Conservation (phyloP, 2,797 vertebrate species). For the Mallotus villosus region DNA sequence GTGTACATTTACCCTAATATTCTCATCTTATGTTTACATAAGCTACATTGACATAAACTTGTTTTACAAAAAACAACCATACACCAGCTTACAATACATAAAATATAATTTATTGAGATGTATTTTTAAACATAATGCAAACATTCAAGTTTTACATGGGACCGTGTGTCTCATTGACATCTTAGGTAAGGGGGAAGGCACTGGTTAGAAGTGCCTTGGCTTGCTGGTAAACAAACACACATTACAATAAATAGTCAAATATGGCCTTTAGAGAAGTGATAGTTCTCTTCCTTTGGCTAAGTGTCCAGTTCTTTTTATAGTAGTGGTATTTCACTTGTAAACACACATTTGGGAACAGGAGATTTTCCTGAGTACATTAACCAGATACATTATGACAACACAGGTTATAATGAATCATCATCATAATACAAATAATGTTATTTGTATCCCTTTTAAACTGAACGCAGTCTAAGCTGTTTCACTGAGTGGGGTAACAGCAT, state of each 20-base stretch:
- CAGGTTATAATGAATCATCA: not conserved
- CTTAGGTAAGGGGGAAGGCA: not conserved
- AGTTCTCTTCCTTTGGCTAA: constrained; percentile 43
- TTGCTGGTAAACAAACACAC: constrained; percentile 37
- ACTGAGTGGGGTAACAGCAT: constrained; percentile 1
- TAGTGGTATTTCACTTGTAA: constrained; percentile 17
- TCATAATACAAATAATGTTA: constrained; percentile 14
- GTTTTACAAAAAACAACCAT: not conserved
- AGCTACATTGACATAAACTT: not conserved
- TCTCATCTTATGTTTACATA: not conserved
- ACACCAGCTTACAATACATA: constrained; percentile 13
- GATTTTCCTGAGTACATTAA: constrained; percentile 12
- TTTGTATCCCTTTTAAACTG: constrained; percentile 51
- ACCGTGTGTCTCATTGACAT: constrained; percentile 21
- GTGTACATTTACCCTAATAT: not conserved
- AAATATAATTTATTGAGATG: constrained; percentile 44
- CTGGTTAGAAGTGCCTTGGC: constrained; percentile 11
- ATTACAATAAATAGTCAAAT: constrained; percentile 58
- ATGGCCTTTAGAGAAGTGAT: constrained; percentile 23
- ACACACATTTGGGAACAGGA: constrained; percentile 21
- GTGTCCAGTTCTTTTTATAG: constrained; percentile 27
- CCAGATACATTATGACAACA: not conserved
- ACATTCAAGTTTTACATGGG: constrained; percentile 12
- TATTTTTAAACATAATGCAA: constrained; percentile 9
- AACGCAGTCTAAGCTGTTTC: not conserved